phyloP scores from a whole-genome alignment of 2,113 vertebrate genomes.

The Dasyurus viverrinus region DNA sequence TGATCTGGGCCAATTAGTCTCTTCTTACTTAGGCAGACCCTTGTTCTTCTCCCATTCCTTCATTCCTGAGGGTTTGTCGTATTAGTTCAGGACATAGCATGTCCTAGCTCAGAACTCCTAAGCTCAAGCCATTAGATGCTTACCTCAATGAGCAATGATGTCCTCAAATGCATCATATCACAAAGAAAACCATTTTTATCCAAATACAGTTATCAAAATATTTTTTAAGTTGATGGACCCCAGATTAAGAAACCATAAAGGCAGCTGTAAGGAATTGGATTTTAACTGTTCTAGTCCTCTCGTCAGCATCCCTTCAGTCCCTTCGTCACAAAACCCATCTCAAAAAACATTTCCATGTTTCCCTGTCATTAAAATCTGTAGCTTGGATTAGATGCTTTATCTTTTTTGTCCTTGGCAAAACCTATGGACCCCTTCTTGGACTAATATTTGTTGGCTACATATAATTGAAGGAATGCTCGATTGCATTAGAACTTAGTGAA shows the following conservation, averaged over 20 bases:
- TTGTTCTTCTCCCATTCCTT: not conserved
- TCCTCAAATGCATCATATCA: not conserved
- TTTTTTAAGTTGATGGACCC: not conserved
- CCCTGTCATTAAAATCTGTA: not conserved
- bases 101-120: not conserved
- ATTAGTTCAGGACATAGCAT: not conserved
- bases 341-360: not conserved
- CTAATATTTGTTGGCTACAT: not conserved
- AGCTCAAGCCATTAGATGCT: not conserved
- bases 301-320: not conserved
- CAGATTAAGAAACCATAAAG: not conserved
- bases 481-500: not conserved
- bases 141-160: not conserved
- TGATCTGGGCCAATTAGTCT: not conserved
- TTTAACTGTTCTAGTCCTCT: not conserved
- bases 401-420: not conserved
- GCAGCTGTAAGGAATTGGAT: not conserved
- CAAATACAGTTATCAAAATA: not conserved
- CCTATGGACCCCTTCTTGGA: not conserved
- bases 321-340: not conserved
- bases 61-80: not conserved
- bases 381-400: not conserved
- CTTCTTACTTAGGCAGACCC: not conserved
- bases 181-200: not conserved
- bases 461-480: not conserved